A percentile compares a stretch with the other conserved stretches of the same genome.
These are phyloP conservation scores for Rhogogaster chlorosoma DNA, from an alignment of 2,888 invertebrate genomes.

Conservation along the genomic window DNA sequence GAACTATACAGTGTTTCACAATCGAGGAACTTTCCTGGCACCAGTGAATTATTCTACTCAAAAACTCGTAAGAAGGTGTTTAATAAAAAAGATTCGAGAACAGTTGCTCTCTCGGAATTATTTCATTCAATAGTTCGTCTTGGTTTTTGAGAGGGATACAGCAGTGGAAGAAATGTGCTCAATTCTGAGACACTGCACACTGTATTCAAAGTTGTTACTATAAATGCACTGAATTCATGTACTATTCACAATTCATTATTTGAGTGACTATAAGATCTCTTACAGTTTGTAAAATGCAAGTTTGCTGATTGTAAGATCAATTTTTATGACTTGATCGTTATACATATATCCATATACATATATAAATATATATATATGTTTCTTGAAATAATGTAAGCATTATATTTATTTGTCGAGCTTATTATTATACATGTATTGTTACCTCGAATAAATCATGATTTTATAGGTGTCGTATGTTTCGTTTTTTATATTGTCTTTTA, in stretches of 20 bases:
- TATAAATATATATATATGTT: slow-evolving; percentile 10
- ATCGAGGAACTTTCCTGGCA: neutral
- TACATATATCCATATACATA: neutral
- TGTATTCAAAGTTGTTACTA: neutral
- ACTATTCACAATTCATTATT: neutral
- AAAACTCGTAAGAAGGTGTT: neutral
- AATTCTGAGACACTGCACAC: neutral
- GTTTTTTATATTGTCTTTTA: slow-evolving; percentile 50
- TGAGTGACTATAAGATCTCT: neutral
- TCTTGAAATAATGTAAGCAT: slow-evolving; percentile 56
- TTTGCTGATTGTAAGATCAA: slow-evolving; percentile 25
- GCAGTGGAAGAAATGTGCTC: neutral
- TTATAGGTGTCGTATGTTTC: slow-evolving; percentile 64
- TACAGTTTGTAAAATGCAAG: slow-evolving; percentile 19
- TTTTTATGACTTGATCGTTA: slow-evolving; percentile 29
- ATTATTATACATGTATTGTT: slow-evolving; percentile 69
- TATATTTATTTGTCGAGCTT: slow-evolving; percentile 67
- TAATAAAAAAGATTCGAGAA: neutral
- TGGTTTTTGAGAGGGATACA: neutral
- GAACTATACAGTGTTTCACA: neutral
- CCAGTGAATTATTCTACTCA: neutral
- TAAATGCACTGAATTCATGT: slow-evolving; percentile 13
- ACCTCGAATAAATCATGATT: slow-evolving; percentile 68
- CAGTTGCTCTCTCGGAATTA: neutral
- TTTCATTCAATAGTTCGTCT: neutral